Percentiles rank a stretch among this genome's conserved stretches.
Evolutionary conservation across 2,888 invertebrate genomes (phyloP).

Genomic region (Oligia strigilis): DNA sequence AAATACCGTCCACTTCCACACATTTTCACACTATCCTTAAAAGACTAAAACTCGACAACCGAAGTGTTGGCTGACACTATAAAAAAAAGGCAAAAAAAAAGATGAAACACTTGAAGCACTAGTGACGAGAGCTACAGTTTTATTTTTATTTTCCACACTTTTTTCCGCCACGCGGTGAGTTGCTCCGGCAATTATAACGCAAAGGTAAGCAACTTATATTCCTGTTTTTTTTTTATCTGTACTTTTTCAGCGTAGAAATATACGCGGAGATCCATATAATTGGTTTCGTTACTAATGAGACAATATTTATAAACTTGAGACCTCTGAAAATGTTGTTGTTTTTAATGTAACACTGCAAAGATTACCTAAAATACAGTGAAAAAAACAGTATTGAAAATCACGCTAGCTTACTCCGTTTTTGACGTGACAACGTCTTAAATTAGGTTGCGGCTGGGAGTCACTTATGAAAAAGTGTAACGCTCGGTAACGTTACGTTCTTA

Average conservation of each 20-base stretch:
- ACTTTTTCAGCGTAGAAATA: not conserved
- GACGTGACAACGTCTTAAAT: no score
- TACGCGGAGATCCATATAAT: not conserved
- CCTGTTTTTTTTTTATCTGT: not conserved
- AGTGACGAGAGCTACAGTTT: conserved; percentile 5
- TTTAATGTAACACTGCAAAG: not conserved
- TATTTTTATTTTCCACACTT: conserved; percentile 31
- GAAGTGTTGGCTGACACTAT: conserved; percentile 2
- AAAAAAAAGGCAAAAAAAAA: not conserved
- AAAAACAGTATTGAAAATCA: not conserved
- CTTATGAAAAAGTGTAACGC: no score
- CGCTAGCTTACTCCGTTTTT: not conserved
- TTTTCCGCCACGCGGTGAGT: conserved; percentile 32
- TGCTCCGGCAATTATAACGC: conserved; percentile 36
- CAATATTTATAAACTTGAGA: not conserved
- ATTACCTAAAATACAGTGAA: not conserved
- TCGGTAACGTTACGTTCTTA: no score
- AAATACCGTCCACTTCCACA: not conserved
- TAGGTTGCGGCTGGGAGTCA: no score
- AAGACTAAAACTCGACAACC: not conserved
- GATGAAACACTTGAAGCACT: conserved; percentile 3
- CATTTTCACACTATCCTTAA: no score
- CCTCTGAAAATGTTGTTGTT: not conserved
- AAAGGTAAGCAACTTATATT: conserved; percentile 38
- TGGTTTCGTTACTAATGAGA: not conserved